phyloP scores from a whole-genome alignment of 2,888 invertebrate genomes.

The Brachyopa scutellaris region DNA sequence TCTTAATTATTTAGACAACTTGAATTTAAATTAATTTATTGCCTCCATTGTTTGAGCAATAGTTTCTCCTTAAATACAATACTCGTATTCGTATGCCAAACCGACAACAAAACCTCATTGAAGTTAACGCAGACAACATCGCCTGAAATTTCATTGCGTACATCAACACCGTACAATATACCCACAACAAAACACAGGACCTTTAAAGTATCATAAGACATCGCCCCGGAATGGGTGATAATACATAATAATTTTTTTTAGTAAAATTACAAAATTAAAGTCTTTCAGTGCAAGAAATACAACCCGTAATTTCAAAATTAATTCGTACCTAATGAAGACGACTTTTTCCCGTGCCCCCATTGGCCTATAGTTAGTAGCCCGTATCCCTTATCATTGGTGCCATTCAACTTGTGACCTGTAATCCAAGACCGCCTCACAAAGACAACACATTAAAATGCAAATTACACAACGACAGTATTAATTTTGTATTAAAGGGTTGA shows the following conservation, averaged over 20 bases:
- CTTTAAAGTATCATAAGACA: too few species aligned
- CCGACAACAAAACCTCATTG: too few species aligned
- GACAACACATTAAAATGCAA: slow-evolving; percentile 53
- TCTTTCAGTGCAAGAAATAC: neutral
- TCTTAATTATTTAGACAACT: too few species aligned
- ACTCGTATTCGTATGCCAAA: too few species aligned
- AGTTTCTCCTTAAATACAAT: too few species aligned
- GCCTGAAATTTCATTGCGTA: too few species aligned
- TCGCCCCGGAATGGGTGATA: too few species aligned
- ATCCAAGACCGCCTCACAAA: neutral
- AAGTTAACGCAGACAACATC: too few species aligned
- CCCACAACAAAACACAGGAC: too few species aligned
- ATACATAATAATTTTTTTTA: neutral
- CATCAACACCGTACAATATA: too few species aligned
- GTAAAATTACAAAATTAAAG: neutral
- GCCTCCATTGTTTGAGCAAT: too few species aligned
- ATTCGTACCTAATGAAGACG: slow-evolving; percentile 3
- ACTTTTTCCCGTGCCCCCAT: neutral
- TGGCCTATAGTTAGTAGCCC: neutral
- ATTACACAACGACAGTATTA: slow-evolving; percentile 40
- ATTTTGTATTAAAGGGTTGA: slow-evolving; percentile 51
- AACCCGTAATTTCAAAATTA: slow-evolving; percentile 6
- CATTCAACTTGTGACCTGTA: slow-evolving; percentile 4
- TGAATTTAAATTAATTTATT: too few species aligned
- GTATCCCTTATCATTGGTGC: neutral